A percentile compares a stretch with the other conserved stretches of the same genome.
These are phyloP conservation scores for Liasis olivaceus DNA, from an alignment of 2,797 vertebrate genomes.

Conservation along the genomic window DNA sequence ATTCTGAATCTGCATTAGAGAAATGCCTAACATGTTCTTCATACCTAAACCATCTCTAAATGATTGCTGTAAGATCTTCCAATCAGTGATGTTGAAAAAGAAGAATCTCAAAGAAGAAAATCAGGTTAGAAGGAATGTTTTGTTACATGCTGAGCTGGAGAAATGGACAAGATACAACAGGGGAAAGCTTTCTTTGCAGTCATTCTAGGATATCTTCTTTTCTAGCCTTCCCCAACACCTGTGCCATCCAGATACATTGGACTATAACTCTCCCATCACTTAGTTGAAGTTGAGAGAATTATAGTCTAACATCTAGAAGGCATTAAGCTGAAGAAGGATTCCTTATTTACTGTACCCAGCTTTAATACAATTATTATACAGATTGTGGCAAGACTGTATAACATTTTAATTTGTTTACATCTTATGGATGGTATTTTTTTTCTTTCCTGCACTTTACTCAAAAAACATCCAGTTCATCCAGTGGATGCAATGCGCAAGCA, in stretches of 20 bases:
- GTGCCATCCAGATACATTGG: too few relatives aligned
- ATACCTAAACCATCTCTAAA: neutral
- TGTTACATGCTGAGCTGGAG: neutral
- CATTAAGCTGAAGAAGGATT: too few relatives aligned
- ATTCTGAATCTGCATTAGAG: too few relatives aligned
- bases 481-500: too few relatives aligned
- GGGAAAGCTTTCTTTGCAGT: rapidly evolving
- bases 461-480: neutral
- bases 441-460: neutral
- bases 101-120: slow-evolving; percentile 49
- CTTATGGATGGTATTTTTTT: too few relatives aligned
- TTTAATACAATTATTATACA: too few relatives aligned
- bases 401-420: too few relatives aligned
- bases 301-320: too few relatives aligned
- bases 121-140: slow-evolving; percentile 60
- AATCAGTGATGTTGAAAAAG: neutral
- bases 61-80: neutral
- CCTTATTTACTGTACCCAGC: too few relatives aligned
- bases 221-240: neutral
- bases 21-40: neutral
- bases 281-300: too few relatives aligned
- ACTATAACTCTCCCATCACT: too few relatives aligned
- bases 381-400: too few relatives aligned
- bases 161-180: slow-evolving; percentile 4
- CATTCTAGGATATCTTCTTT: neutral